Base-by-base conservation (phyloP, 2,888 invertebrate species). In the Mycogona germanica region DNA sequence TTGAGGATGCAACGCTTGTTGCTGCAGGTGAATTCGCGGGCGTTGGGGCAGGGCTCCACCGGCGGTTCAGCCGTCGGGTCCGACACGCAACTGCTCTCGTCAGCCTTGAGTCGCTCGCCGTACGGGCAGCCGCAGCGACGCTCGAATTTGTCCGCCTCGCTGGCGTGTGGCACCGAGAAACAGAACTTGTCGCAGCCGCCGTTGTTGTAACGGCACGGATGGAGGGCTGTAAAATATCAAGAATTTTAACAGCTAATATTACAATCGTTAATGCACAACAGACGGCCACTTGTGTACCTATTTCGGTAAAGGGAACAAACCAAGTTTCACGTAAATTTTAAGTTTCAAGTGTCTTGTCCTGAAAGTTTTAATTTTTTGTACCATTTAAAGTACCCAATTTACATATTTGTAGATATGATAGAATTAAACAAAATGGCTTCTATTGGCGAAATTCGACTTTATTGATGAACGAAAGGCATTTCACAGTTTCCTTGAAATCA, bases 151-250 rank as follows among this genome's bases (percentile, higher is more conserved):
- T 46, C 44, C 6, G 46, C 54, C 25, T 61, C 60, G 23, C 58
- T 76, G 61, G 81, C 81, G 21, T 73, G 71, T 0, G 87, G 88
- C 1, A 92, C 75, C 0, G 91, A 89, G 67, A 97, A 98, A 68
- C 98, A 98, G 48, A 98, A 79, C 66, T 96, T 93, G 59, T 88
- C 83, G 67, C 97, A 98, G 59, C 84, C 87, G 0, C 93, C 93
- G 65, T 91, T 92, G 65, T 82, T 79, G 19, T 77, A 74, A 17
- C 81, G 76, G 64, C 95, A 96, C 0, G 93, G 92, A 67, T 95
- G 91, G 56, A 75, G 73, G 28, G 67, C 68, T 57, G 37, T 41
- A 53, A 42, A 40, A n/a, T 14, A 35, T 35, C n/a, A n/a, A 12
- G 14, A 35, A 35, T 35, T 12, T 35, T 35, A 35, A 35, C 35